Conservation (phyloP, 2,113 vertebrate genomes). For the Urocitellus parryii region DNA sequence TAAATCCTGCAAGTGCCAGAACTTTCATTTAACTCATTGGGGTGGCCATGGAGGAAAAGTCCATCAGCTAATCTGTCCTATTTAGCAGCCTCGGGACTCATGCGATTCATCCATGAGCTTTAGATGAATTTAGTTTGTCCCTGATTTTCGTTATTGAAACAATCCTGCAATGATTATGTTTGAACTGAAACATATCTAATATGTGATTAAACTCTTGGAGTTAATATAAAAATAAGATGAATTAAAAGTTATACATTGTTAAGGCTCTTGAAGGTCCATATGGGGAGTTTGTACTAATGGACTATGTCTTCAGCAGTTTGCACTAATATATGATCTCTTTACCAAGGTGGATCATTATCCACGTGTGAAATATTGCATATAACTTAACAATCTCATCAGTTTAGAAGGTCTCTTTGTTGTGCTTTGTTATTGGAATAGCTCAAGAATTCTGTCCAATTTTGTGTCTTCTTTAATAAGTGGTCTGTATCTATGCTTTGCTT, state of each 20-base stretch:
- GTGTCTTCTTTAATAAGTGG: not conserved
- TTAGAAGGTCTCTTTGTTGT: not conserved
- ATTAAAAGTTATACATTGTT: not conserved
- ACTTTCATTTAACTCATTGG: not conserved
- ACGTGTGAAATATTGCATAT: not conserved
- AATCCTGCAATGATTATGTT: not conserved
- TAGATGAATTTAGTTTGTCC: too few species aligned
- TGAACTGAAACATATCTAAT: not conserved
- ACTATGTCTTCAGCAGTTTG: not conserved
- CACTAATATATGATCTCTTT: not conserved
- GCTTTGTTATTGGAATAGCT: not conserved
- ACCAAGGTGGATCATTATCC: not conserved
- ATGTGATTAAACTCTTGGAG: not conserved
- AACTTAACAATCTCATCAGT: not conserved
- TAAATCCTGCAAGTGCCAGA: not conserved
- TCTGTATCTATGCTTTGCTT: not conserved
- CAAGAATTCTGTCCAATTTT: not conserved
- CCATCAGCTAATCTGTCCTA: rapidly evolving
- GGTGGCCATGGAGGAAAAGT: not conserved
- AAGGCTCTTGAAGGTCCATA: not conserved
- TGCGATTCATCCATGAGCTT: too few species aligned
- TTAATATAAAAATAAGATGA: not conserved
- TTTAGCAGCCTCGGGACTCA: rapidly evolving
- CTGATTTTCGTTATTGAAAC: not conserved
- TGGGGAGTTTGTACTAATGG: not conserved